Percentiles rank a stretch among this genome's conserved stretches.
Conservation (phyloP, 2,797 vertebrate genomes). For the Gymnopithys bicolor region DNA sequence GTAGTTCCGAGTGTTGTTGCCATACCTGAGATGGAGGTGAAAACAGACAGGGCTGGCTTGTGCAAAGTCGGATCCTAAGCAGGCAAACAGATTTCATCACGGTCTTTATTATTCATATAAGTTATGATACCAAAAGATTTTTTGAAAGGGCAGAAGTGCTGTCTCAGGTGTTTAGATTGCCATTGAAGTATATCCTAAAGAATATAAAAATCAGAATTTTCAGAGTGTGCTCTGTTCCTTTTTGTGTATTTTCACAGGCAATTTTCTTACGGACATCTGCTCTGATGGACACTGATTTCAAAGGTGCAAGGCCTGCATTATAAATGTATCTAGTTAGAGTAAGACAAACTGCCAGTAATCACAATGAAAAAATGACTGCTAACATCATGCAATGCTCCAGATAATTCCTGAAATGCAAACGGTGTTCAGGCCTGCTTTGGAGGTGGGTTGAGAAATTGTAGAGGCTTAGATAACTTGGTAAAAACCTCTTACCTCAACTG, state of each 20-base stretch:
- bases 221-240: not conserved
- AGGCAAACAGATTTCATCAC: not conserved
- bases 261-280: not conserved
- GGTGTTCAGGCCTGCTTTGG: not conserved
- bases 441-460: not conserved
- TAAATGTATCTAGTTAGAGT: not conserved
- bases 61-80: not conserved
- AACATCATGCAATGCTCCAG: not conserved
- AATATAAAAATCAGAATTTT: not conserved
- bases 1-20: conserved; percentile 89
- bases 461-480: not conserved
- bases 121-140: not conserved
- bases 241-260: not conserved
- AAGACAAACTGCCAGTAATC: not conserved
- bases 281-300: not conserved
- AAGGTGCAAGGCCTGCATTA: not conserved
- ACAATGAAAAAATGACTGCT: not conserved
- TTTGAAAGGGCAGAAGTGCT: not conserved
- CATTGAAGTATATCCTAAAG: not conserved
- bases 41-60: not conserved
- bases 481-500: not conserved
- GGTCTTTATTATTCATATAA: not conserved
- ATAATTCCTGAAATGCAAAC: not conserved
- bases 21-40: conserved; percentile 82
- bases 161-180: not conserved